phyloP scores from a whole-genome alignment of 1,140 invertebrate genomes.

The Galleria mellonella region DNA sequence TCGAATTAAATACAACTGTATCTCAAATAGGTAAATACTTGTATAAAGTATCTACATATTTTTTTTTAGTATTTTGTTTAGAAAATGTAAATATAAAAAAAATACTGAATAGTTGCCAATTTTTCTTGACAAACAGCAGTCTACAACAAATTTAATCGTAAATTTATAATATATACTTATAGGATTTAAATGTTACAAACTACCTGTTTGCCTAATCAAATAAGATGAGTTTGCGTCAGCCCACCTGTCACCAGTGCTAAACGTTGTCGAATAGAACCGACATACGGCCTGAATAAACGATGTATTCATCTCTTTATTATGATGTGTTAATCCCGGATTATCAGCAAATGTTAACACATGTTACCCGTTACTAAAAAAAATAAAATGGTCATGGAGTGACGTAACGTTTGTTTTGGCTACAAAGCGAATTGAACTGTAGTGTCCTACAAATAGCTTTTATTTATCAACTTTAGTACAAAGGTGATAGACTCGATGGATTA shows the following conservation, averaged over 20 bases:
- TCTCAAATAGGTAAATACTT: too few relatives aligned
- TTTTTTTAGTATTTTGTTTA: too few relatives aligned
- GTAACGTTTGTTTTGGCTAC: slow-evolving; percentile 11
- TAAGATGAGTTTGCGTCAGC: slow-evolving; percentile 43
- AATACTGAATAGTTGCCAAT: too few relatives aligned
- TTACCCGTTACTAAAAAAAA: slow-evolving; percentile 70
- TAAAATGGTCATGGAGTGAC: slow-evolving; percentile 18
- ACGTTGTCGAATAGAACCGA: slow-evolving; percentile 50
- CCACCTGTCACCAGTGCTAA: slow-evolving; percentile 56
- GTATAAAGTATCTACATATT: too few relatives aligned
- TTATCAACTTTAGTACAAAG: slow-evolving; percentile 15
- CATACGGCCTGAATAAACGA: slow-evolving; percentile 67
- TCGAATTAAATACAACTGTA: too few relatives aligned
- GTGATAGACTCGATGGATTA: slow-evolving; percentile 49
- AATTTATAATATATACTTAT: too few relatives aligned
- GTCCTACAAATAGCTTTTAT: slow-evolving; percentile 18
- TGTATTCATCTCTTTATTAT: slow-evolving; percentile 72
- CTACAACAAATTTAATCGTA: too few relatives aligned
- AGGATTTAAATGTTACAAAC: too few relatives aligned
- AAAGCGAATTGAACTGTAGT: slow-evolving; percentile 15
- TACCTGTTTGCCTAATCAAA: slow-evolving; percentile 27
- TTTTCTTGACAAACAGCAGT: too few relatives aligned
- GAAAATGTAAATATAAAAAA: too few relatives aligned
- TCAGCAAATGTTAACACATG: slow-evolving; percentile 74
- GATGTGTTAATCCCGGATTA: slow-evolving; percentile 72